Evolutionary conservation across 1,140 invertebrate genomes (phyloP), one percentile per base, ranked within the genome.

Genomic region (Drosophila parabipectinata): DNA sequence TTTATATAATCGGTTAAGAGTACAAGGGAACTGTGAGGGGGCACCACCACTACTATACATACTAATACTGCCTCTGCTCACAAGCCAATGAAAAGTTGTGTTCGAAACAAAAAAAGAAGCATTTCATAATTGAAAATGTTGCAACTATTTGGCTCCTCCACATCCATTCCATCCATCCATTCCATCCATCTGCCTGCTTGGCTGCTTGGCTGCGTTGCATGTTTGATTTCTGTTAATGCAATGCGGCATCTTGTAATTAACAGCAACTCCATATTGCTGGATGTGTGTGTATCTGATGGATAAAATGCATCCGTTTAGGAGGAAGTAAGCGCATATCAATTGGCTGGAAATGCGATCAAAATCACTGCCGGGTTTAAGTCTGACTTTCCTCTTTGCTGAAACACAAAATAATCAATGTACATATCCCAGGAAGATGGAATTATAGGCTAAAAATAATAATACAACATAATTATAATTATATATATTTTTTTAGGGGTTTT

Each of bases 121-220:
- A 85, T 85, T 85, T 85, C 82, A 87, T 85, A 85, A 85, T 85
- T 85, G 82, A 87, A 85, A 85, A 85, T 85, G 82, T 80, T 73
- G 82, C 82, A 85, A 85, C 78, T 67, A 80, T 85, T 69, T 80
- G 79, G 62, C 76, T 82, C 50, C 28, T 56, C 45, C 55, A 60
- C 28, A 45, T 15, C 26, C 56, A 30, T 28, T 21, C 55, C 41
- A 12, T 47, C 26, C 58, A 57, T 55, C 52, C 57, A 56, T 80
- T 55, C 52, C 57, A 56, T 80, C 66, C 57, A 63, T 80, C 66
- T 45, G 41, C 77, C 66, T 47, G 48, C 32, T 68, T 44, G 58
- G 68, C 59, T 75, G 60, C 28, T 74, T 59, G 45, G 59, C 59
- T 56, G 81, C 63, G 80, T 80, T 84, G 77, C 77, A 84, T 76